Base-by-base conservation (phyloP, 2,888 invertebrate species). In the Coenonympha glycerion region DNA sequence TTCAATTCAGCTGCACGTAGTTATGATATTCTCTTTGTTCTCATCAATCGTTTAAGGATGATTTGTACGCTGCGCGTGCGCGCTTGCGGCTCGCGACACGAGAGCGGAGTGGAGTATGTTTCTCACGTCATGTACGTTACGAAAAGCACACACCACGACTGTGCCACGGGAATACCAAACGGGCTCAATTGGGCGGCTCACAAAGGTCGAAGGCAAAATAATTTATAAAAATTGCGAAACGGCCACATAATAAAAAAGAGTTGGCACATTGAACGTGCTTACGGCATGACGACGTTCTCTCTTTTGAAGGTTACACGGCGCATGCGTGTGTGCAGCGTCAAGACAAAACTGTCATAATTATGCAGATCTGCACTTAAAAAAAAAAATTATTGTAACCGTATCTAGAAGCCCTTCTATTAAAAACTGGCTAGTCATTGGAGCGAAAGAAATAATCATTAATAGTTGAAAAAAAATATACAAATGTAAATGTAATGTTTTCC, bases 171-270 rank as follows among this genome's bases (percentile, higher is more conserved):
- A 86, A 87, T 86, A 87, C 75, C 81, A 86, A 87, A 85, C 71
- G 77, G 69, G 69, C 68, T 76, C 71, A 84, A 82, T 85, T 85
- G 77, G 85, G 81, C 82, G 71, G 73, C 75, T 70, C 59, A 76
- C 73, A 85, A 85, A 86, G 85, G 85, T 86, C 84, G 82, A 72
- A 86, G 83, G 81, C 83, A 79, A 85, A 80, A 78, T 79, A 69
- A 78, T 81, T 82, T 81, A 81, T 76, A 79, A 79, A 79, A 81
- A 81, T 87, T 85, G 69, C 81, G 82, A 85, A 86, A 86, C 73
- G 53, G 64, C 67, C 63, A 76, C 76, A 72, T 79, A n/a, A n/a
- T n/a, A 81, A 68, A 46, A 76, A 80, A 78, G 73, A 83, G 82
- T 87, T 87, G 82, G 81, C 76, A 73, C 84, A 86, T 79, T 79